Evolutionary conservation across 2,888 invertebrate genomes (phyloP).

Genomic region (Urechis unicinctus): DNA sequence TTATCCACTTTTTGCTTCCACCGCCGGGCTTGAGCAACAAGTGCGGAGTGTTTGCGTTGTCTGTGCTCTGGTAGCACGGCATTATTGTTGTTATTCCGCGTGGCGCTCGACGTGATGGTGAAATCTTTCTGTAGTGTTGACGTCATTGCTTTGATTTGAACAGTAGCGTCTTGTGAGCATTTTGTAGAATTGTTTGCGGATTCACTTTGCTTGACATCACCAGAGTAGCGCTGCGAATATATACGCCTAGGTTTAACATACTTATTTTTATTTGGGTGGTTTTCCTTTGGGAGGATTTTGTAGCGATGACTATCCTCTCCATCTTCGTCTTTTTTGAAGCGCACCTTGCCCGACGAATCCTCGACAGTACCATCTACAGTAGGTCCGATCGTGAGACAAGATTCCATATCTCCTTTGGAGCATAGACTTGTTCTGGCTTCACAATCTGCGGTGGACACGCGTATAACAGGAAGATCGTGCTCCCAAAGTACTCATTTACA

Average conservation of each 20-base stretch:
- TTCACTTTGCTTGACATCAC: too few relatives aligned
- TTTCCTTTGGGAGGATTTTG: slow-evolving; percentile 10
- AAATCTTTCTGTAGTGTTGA: neutral
- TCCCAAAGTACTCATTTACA: too few relatives aligned
- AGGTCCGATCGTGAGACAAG: too few relatives aligned
- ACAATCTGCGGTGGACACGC: too few relatives aligned
- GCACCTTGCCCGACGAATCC: too few relatives aligned
- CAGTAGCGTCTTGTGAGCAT: neutral
- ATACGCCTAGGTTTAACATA: neutral
- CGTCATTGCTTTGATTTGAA: neutral
- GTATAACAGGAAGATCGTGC: too few relatives aligned
- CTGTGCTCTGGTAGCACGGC: neutral
- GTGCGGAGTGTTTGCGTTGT: slow-evolving; percentile 8
- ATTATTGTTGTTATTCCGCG: neutral
- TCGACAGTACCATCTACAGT: too few relatives aligned
- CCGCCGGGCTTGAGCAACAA: slow-evolving; percentile 13
- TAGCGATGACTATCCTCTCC: too few relatives aligned
- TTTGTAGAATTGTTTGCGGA: too few relatives aligned
- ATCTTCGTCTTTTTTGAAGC: slow-evolving; percentile 1
- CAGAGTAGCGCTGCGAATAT: too few relatives aligned
- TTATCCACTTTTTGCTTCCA: slow-evolving; percentile 38
- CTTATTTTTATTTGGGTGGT: slow-evolving; percentile 4
- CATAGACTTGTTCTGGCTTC: too few relatives aligned
- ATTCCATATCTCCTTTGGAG: too few relatives aligned
- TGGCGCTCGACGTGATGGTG: neutral